phyloP scores from a whole-genome alignment of 2,888 invertebrate genomes.

The Hydroisotoma schaefferi region DNA sequence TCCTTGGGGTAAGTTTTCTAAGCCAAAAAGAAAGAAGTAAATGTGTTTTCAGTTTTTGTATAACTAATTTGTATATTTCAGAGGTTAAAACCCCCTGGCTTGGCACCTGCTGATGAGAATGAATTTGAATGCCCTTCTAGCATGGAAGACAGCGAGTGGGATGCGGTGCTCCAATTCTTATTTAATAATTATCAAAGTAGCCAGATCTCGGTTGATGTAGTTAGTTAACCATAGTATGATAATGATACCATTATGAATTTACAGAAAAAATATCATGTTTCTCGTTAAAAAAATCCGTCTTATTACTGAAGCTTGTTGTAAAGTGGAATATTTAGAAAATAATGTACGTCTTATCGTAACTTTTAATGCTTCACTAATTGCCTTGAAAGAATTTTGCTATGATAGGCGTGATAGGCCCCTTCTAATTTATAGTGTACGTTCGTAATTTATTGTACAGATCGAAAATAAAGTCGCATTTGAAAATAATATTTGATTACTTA shows the following conservation, averaged over 20 bases:
- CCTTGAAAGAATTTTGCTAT: too few species aligned
- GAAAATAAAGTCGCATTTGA: too few species aligned
- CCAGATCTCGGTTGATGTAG: background rate
- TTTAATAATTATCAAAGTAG: background rate
- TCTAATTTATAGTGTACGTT: too few species aligned
- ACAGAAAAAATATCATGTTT: too few species aligned
- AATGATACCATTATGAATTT: background rate
- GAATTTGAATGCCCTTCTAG: background rate
- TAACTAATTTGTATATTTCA: background rate
- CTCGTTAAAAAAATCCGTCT: too few species aligned
- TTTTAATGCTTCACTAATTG: too few species aligned
- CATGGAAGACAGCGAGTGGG: background rate
- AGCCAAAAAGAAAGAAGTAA: background rate
- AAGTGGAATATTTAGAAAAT: too few species aligned
- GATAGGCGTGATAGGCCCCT: too few species aligned
- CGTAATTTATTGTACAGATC: too few species aligned
- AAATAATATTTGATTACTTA: too few species aligned
- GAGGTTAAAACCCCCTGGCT: background rate
- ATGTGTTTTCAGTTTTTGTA: background rate
- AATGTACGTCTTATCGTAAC: too few species aligned
- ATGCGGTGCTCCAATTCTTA: background rate
- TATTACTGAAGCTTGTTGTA: too few species aligned
- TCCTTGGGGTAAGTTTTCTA: slow-evolving; percentile 57
- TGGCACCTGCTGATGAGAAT: background rate
- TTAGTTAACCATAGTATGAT: background rate